Conservation (phyloP, 2,797 vertebrate genomes). For the Anolis apletophallus region DNA sequence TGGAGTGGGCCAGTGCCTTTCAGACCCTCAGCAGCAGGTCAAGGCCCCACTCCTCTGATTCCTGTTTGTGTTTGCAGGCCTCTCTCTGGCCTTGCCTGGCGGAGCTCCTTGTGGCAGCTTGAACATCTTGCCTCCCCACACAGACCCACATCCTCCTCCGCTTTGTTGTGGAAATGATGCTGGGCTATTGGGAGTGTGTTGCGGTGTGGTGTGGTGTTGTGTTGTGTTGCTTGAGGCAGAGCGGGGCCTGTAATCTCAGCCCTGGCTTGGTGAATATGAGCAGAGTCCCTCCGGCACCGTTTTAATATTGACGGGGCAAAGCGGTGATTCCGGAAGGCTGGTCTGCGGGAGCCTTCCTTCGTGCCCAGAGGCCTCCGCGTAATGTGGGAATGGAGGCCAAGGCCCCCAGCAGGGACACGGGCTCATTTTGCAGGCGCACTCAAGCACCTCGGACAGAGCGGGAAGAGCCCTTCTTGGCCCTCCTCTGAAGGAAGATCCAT, state of each 20-base stretch:
- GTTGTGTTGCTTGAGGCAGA: not conserved
- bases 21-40: too few species aligned
- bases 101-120: not conserved
- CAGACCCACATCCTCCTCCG: too few species aligned
- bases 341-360: not conserved
- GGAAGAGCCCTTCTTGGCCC: not conserved
- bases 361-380: not conserved
- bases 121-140: too few species aligned
- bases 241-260: too few species aligned
- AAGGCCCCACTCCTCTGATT: too few species aligned
- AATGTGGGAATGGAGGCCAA: conserved; percentile 11
- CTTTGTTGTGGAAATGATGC: not conserved
- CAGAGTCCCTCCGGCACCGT: not conserved
- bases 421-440: conserved; percentile 6
- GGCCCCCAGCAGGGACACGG: not conserved
- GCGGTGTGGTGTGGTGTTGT: not conserved
- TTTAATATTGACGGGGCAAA: not conserved
- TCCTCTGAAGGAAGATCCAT: conserved; percentile 3
- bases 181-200: not conserved
- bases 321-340: not conserved
- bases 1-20: too few species aligned
- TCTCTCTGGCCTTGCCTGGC: too few species aligned
- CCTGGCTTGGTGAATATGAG: not conserved
- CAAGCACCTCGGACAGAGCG: not conserved
- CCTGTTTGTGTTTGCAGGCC: not conserved